These are phyloP conservation scores for Agrochola circellaris DNA, from an alignment of 2,888 invertebrate species.

Conservation along the genomic window DNA sequence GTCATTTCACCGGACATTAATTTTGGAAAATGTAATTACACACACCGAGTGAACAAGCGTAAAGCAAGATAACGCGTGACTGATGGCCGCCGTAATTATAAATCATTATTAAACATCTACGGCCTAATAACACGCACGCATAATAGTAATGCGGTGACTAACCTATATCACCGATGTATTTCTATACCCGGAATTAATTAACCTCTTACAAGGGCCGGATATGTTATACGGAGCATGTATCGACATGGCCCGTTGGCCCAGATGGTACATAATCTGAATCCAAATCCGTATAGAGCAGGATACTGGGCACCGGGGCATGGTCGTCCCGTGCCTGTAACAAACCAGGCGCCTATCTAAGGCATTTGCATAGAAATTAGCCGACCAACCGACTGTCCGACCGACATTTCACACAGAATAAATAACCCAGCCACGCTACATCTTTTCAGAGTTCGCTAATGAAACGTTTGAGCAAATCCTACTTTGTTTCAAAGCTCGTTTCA, in stretches of 20 bases:
- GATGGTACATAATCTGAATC: conserved; percentile 70
- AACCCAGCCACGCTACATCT: conserved; percentile 72
- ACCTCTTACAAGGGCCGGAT: conserved; percentile 58
- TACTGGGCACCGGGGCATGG: conserved; percentile 39
- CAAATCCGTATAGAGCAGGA: conserved; percentile 67
- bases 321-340: conserved; percentile 61
- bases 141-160: conserved; percentile 33
- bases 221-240: conserved; percentile 55
- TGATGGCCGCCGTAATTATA: conserved; percentile 65
- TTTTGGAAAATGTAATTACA: conserved; percentile 66
- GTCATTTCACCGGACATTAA: conserved; percentile 61
- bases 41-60: conserved; percentile 56
- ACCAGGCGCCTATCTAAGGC: conserved; percentile 67
- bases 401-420: conserved; percentile 86
- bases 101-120: conserved; percentile 61
- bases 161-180: conserved; percentile 40
- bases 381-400: conserved; percentile 78
- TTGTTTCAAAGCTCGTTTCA: conserved; percentile 40
- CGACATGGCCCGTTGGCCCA: conserved; percentile 60
- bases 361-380: conserved; percentile 89
- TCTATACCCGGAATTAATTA: conserved; percentile 61
- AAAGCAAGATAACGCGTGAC: conserved; percentile 63
- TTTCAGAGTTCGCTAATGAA: conserved; percentile 50
- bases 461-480: conserved; percentile 57
- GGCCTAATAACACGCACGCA: conserved; percentile 51